phyloP scores from a whole-genome alignment of 2,888 invertebrate genomes.

The Dolomedes plantarius region DNA sequence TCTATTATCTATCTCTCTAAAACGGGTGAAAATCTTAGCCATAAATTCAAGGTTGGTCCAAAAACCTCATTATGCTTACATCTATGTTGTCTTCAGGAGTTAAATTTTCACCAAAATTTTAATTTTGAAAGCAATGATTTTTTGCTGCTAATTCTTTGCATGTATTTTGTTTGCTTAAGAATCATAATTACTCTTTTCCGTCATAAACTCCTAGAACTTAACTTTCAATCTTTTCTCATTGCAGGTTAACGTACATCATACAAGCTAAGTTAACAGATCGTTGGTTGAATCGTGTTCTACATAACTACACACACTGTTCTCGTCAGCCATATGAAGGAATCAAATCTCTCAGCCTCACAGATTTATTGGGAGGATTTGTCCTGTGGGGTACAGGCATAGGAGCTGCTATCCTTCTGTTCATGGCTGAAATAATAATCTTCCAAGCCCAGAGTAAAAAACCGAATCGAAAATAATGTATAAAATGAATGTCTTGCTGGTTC shows the following conservation, averaged over 20 bases:
- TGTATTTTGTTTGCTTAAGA: too few species aligned
- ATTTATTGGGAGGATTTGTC: constrained; percentile 33
- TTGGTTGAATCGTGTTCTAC: constrained; percentile 34
- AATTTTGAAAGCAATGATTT: too few species aligned
- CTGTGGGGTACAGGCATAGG: constrained; percentile 28
- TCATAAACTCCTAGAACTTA: too few species aligned
- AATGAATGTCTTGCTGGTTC: background rate
- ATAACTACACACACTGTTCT: constrained; percentile 44
- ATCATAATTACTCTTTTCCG: too few species aligned
- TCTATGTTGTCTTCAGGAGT: too few species aligned
- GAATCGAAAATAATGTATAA: background rate
- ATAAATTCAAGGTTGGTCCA: too few species aligned
- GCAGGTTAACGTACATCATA: constrained; percentile 35
- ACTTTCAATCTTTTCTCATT: background rate
- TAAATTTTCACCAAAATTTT: too few species aligned
- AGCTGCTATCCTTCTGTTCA: background rate
- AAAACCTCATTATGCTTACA: too few species aligned
- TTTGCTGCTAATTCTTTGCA: too few species aligned
- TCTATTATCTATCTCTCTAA: too few species aligned
- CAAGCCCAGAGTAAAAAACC: background rate
- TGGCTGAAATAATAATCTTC: background rate
- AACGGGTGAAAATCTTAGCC: too few species aligned
- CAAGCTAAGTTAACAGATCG: constrained; percentile 38
- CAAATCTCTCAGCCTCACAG: constrained; percentile 32
- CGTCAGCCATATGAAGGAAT: constrained; percentile 13